phyloP scores from a whole-genome alignment of 2,888 invertebrate species.

The Clusia tigrina region DNA sequence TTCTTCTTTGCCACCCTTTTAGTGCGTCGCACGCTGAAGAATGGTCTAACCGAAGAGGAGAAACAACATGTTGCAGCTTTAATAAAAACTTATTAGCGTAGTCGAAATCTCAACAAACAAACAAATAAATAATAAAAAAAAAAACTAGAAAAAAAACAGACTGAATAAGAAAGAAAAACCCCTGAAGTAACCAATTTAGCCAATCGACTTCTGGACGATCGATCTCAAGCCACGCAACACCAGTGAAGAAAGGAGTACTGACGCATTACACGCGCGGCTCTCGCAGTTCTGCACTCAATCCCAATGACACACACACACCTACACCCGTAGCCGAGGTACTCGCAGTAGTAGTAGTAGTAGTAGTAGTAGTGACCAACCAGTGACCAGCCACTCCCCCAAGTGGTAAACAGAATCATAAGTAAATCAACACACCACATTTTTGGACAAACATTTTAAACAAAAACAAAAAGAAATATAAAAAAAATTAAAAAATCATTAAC shows the following conservation, averaged over 20 bases:
- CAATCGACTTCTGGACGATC: slow-evolving; percentile 21
- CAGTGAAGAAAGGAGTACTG: too few species aligned
- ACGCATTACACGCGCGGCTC: not conserved
- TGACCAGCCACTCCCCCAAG: too few species aligned
- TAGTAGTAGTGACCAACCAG: too few species aligned
- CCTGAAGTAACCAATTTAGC: too few species aligned
- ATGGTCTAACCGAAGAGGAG: slow-evolving; percentile 83
- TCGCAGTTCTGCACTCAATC: not conserved
- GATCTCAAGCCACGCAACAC: slow-evolving; percentile 28
- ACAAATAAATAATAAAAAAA: too few species aligned
- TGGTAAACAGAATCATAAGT: slow-evolving; percentile 5
- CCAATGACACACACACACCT: too few species aligned
- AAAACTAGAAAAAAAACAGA: slow-evolving; percentile 44
- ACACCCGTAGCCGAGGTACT: too few species aligned
- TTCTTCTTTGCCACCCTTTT: slow-evolving; percentile 41
- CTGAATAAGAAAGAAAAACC: too few species aligned
- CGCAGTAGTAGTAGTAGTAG: too few species aligned
- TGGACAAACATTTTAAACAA: not conserved
- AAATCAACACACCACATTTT: not conserved
- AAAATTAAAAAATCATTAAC: not conserved
- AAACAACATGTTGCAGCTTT: slow-evolving; percentile 78
- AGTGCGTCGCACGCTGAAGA: slow-evolving; percentile 84
- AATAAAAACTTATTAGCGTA: slow-evolving; percentile 73
- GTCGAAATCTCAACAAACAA: too few species aligned
- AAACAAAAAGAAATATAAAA: not conserved